Evolutionary conservation across 2,888 invertebrate genomes (phyloP).

Genomic region (Luperina testacea): DNA sequence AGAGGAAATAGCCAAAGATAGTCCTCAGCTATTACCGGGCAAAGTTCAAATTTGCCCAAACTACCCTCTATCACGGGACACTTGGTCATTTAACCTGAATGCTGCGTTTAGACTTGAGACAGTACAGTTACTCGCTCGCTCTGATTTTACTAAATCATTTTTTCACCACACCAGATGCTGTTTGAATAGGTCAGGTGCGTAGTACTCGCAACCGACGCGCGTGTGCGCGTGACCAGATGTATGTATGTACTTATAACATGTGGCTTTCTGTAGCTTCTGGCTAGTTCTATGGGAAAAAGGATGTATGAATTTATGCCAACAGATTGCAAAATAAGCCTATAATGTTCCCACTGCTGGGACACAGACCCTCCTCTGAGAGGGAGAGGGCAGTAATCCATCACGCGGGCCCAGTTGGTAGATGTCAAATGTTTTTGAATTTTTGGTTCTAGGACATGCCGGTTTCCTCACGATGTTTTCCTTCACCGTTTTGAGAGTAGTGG

Average conservation of each 20-base stretch:
- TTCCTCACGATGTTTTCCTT: too few species aligned
- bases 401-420: too few species aligned
- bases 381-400: too few species aligned
- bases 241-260: constrained; percentile 11
- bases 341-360: too few species aligned
- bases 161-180: not conserved
- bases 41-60: constrained; percentile 76
- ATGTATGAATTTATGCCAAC: constrained; percentile 3
- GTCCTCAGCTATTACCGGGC: constrained; percentile 72
- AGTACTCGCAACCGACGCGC: not conserved
- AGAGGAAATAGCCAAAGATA: constrained; percentile 71
- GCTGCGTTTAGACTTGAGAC: constrained; percentile 67
- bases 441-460: too few species aligned
- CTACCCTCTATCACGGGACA: constrained; percentile 70
- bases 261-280: not conserved
- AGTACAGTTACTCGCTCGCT: constrained; percentile 44
- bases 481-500: too few species aligned
- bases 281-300: constrained; percentile 13
- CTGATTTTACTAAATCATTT: not conserved
- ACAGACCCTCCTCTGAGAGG: too few species aligned
- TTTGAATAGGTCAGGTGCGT: constrained; percentile 19
- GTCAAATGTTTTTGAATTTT: too few species aligned
- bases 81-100: constrained; percentile 76
- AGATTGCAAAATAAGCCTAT: not conserved
- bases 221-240: constrained; percentile 25